Percentiles rank a stretch among this genome's conserved stretches.
These are phyloP conservation scores for Myrmecobius fasciatus DNA, from an alignment of 2,113 vertebrate genomes.

Conservation along the genomic window DNA sequence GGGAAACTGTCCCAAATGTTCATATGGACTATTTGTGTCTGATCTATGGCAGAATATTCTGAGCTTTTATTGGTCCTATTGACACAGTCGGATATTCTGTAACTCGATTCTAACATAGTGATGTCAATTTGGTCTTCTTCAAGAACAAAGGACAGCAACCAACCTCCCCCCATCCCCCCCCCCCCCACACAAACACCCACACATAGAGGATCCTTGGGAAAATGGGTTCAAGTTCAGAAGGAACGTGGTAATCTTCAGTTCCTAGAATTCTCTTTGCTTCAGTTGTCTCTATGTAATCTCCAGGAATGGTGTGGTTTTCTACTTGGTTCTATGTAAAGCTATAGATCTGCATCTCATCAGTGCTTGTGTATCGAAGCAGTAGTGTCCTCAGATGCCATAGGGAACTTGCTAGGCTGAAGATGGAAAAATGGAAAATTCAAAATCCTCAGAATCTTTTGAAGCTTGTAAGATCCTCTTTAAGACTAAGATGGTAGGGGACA, in stretches of 20 bases:
- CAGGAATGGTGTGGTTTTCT: not conserved
- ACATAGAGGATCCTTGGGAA: not conserved
- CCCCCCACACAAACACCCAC: not conserved
- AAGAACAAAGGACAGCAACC: too few species aligned
- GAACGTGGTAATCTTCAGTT: not conserved
- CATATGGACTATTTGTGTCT: too few species aligned
- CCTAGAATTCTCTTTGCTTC: not conserved
- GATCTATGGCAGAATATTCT: too few species aligned
- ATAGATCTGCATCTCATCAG: not conserved
- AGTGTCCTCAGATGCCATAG: not conserved
- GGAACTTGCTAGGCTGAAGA: not conserved
- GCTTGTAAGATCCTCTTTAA: not conserved
- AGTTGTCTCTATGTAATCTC: not conserved
- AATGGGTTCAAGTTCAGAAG: not conserved
- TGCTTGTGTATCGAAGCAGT: not conserved
- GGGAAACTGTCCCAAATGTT: too few species aligned
- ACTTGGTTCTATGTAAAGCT: not conserved
- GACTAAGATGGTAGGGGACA: too few species aligned
- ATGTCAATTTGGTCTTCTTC: too few species aligned
- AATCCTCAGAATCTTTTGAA: not conserved
- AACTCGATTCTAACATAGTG: too few species aligned
- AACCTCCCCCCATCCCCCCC: too few species aligned
- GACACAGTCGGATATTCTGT: too few species aligned
- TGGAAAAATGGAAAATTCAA: not conserved
- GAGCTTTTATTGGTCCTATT: too few species aligned